Base-by-base conservation (phyloP, 1,140 invertebrate species). In the Parapsyche elsis region DNA sequence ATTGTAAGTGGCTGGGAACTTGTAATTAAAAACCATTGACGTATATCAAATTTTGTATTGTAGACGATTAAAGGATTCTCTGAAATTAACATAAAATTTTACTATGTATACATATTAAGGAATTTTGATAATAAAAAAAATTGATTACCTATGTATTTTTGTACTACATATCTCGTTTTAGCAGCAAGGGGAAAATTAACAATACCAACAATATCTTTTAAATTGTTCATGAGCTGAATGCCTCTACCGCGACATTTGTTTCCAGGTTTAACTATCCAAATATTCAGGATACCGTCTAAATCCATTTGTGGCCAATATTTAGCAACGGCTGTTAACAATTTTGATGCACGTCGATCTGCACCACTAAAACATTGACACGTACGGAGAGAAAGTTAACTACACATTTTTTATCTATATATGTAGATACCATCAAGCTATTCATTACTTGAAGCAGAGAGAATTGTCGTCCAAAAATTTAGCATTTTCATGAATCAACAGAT, bases 201-300 rank as follows among this genome's bases (percentile, higher is more conserved):
- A 80, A 92, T 92, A 61, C 92, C 92, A 81, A 96, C 87, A 49
- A 98, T 97, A 84, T 96, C 94, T 81, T 96, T 95, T 10, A 98
- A 89, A 85, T 93, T 94, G 86, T 97, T 95, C 90, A 96, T 93
- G 24, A 98, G 89, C 16, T 94, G 92, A 78, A 98, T 98, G 59
- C 97, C 97, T 84, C 95, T 90, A 0, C 97, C 97, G 1, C 97
- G 91, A 81, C 96, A 98, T 86, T 96, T 95, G 73, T 97, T 97
- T 12, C 96, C 96, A 0, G 97, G 97, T 87, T 99, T 99, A 24
- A 98, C 91, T 83, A 99, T 98, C 97, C 97, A 99, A 74, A 98
- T 92, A 87, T 98, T 98, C 77, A 92, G 91, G 53, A 92, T 89
- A 0, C 96, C 96, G 86, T 97, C 97, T 80, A 95, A 91, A 0